These are phyloP conservation scores for Andricus quercusramuli DNA, from an alignment of 2,888 invertebrate genomes.

Conservation along the genomic window DNA sequence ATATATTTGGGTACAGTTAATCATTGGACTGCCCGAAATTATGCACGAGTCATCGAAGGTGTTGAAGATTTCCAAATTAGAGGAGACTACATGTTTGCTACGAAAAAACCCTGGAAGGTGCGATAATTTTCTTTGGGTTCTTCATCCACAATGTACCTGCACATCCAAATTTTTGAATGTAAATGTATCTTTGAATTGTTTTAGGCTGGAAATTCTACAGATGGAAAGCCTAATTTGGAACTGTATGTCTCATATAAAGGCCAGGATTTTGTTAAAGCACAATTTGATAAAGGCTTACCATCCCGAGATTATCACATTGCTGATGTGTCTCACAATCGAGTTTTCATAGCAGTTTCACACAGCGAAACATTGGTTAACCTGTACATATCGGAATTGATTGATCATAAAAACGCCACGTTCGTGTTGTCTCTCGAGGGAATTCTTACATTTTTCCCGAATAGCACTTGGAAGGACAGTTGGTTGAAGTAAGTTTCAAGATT, in stretches of 20 bases:
- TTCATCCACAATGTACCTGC: constrained; percentile 1
- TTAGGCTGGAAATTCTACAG: background rate
- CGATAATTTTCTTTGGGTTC: constrained; percentile 11
- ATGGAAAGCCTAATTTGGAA: constrained; percentile 78
- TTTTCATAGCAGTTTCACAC: constrained; percentile 91
- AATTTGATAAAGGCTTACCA: constrained; percentile 85
- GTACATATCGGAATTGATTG: constrained; percentile 88
- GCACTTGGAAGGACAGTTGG: constrained; percentile 90
- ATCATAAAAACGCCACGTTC: constrained; percentile 84
- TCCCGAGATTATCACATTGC: constrained; percentile 88
- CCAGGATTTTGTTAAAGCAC: constrained; percentile 85
- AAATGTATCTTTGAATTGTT: background rate
- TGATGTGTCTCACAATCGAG: constrained; percentile 89
- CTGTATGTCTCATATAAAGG: constrained; percentile 89
- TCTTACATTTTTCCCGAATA: constrained; percentile 91
- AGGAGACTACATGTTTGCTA: constrained; percentile 92
- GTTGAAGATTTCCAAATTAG: constrained; percentile 91
- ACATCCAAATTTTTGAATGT: background rate
- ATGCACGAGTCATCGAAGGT: constrained; percentile 82
- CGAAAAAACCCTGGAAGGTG: constrained; percentile 79
- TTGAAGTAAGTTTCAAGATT: constrained; percentile 83
- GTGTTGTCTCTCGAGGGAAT: constrained; percentile 89
- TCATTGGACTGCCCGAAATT: constrained; percentile 56
- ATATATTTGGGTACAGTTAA: constrained; percentile 75
- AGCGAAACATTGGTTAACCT: constrained; percentile 86